A percentile compares a stretch with the other conserved stretches of the same genome.
phyloP scores from a whole-genome alignment of 37 sponge, comb jelly and placozoan species.

The Diacarnus erythraeanus region DNA sequence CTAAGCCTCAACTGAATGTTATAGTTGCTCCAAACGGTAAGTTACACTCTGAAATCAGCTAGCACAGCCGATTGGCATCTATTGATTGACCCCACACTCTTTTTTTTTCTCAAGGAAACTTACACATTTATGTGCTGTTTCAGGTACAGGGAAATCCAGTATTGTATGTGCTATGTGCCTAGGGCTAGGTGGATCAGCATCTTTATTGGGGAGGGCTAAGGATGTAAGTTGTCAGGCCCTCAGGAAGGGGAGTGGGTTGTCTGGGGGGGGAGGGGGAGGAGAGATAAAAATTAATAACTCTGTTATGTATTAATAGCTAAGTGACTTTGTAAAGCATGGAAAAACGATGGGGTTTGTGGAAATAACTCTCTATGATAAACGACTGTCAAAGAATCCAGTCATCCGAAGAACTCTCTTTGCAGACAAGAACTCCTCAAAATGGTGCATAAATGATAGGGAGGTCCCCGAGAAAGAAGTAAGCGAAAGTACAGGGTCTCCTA shows the following conservation, averaged over 20 bases:
- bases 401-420: constrained; percentile 60
- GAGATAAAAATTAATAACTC: too few species aligned
- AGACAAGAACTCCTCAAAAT: constrained; percentile 78
- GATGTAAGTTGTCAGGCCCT: constrained; percentile 58
- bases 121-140: too few species aligned
- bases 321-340: constrained; percentile 93
- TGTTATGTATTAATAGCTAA: constrained; percentile 56
- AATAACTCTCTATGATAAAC: constrained; percentile 61
- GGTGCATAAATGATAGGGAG: constrained; percentile 75
- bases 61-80: neutral
- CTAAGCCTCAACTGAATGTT: constrained; percentile 84
- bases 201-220: constrained; percentile 88
- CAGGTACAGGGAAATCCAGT: constrained; percentile 96
- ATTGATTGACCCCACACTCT: neutral
- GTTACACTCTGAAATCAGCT: neutral
- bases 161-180: constrained; percentile 97
- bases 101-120: too few species aligned
- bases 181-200: constrained; percentile 87
- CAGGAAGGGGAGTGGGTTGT: too few species aligned
- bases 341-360: constrained; percentile 74
- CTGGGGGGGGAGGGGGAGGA: too few species aligned
- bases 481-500: neutral
- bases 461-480: constrained; percentile 47
- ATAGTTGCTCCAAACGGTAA: constrained; percentile 95
- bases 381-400: constrained; percentile 30